These are phyloP conservation scores for Dryobota labecula DNA, from an alignment of 2,888 invertebrate genomes.

Conservation along the genomic window DNA sequence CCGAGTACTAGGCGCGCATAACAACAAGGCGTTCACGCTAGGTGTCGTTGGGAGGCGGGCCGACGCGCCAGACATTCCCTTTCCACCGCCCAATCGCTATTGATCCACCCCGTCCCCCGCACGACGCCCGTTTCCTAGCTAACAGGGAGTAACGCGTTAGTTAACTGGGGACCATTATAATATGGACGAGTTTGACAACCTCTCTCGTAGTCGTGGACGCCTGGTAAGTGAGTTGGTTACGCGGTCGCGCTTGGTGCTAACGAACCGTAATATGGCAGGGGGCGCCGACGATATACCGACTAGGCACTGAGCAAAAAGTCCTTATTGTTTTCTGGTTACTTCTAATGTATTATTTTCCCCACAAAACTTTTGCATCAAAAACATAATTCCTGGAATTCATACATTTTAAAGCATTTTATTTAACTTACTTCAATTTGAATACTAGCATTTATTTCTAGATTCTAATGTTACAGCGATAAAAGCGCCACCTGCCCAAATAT, in stretches of 20 bases:
- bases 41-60: conserved; percentile 86
- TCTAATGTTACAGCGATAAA: conserved; percentile 8
- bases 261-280: conserved; percentile 60
- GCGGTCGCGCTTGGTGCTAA: conserved; percentile 66
- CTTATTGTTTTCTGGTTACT: conserved; percentile 42
- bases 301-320: conserved; percentile 48
- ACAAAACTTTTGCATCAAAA: conserved; percentile 6
- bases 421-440: not conserved
- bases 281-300: conserved; percentile 34
- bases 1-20: conserved; percentile 86
- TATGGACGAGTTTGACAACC: conserved; percentile 74
- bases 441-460: not conserved
- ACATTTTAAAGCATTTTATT: not conserved
- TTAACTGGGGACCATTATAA: conserved; percentile 73
- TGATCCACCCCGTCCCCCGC: conserved; percentile 82
- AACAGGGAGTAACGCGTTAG: conserved; percentile 72
- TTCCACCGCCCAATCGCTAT: conserved; percentile 83
- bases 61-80: conserved; percentile 86
- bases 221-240: conserved; percentile 79
- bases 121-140: conserved; percentile 67
- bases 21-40: conserved; percentile 86
- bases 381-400: not conserved
- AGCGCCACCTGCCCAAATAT: conserved; percentile 66
- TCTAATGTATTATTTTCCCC: conserved; percentile 24
- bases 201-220: conserved; percentile 78